phyloP scores from a whole-genome alignment of 2,113 vertebrate genomes.

The Petaurus breviceps region DNA sequence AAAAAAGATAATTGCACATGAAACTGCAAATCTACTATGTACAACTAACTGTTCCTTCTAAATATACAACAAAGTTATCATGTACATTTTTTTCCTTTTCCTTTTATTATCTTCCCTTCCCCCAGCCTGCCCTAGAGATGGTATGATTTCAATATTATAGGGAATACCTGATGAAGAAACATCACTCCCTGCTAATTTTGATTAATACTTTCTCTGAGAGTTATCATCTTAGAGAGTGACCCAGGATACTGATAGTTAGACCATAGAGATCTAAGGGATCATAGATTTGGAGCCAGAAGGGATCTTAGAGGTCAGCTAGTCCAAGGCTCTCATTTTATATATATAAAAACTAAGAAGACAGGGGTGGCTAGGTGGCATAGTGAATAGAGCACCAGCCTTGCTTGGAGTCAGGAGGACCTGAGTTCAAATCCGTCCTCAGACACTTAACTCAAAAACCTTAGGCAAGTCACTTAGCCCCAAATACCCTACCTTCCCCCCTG shows the following conservation, averaged over 20 bases:
- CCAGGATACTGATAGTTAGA: background rate
- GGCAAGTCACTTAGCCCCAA: too few relatives aligned
- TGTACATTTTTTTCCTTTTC: background rate
- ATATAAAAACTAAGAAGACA: background rate
- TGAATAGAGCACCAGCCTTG: too few relatives aligned
- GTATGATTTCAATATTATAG: background rate
- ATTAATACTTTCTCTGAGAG: background rate
- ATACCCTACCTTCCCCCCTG: too few relatives aligned
- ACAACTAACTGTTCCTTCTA: background rate
- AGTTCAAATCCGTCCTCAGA: too few relatives aligned
- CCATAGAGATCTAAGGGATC: background rate
- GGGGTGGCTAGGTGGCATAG: too few relatives aligned
- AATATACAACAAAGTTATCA: background rate
- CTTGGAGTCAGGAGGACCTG: too few relatives aligned
- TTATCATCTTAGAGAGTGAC: background rate
- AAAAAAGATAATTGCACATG: background rate
- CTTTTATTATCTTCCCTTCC: background rate
- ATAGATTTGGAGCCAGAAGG: background rate
- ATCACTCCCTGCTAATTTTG: background rate
- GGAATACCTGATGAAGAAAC: background rate
- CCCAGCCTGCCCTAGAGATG: background rate
- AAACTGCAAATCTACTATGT: background rate
- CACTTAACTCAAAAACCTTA: too few relatives aligned
- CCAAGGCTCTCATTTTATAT: background rate
- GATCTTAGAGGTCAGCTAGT: background rate